These are phyloP conservation scores for Solenodon paradoxus DNA, from an alignment of 2,113 vertebrate genomes.

Conservation along the genomic window DNA sequence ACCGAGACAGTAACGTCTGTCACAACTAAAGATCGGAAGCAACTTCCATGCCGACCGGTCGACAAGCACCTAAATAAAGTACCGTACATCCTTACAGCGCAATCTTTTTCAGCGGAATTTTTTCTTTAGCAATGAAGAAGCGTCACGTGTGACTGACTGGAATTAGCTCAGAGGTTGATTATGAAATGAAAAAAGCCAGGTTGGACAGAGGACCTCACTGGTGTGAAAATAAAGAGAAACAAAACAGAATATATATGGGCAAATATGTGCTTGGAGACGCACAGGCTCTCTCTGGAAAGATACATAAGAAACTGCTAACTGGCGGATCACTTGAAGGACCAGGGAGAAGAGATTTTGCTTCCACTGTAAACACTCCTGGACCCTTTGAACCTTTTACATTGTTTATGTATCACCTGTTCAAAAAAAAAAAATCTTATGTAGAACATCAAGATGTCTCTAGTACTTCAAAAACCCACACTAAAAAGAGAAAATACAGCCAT, in stretches of 20 bases:
- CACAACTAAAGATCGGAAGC: background rate
- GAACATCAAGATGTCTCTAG: conserved; percentile 22
- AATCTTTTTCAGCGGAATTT: background rate
- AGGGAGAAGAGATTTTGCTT: background rate
- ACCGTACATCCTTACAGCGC: background rate
- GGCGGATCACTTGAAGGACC: background rate
- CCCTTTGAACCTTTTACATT: background rate
- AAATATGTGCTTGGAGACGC: background rate
- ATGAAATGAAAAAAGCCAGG: background rate
- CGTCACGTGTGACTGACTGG: background rate
- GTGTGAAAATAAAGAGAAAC: background rate
- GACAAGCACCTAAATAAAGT: background rate
- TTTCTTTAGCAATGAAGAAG: background rate
- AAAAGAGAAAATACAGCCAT: conserved; percentile 38
- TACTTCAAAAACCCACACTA: conserved; percentile 53
- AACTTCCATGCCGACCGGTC: background rate
- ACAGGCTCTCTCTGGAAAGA: background rate
- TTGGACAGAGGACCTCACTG: background rate
- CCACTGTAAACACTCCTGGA: background rate
- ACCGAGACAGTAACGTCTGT: background rate
- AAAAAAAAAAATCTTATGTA: background rate
- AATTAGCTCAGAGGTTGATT: background rate
- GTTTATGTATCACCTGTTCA: conserved; percentile 15
- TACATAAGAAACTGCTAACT: background rate
- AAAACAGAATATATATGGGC: background rate